phyloP scores from a whole-genome alignment of 2,888 invertebrate genomes.

The Drosophila nigritarsus region DNA sequence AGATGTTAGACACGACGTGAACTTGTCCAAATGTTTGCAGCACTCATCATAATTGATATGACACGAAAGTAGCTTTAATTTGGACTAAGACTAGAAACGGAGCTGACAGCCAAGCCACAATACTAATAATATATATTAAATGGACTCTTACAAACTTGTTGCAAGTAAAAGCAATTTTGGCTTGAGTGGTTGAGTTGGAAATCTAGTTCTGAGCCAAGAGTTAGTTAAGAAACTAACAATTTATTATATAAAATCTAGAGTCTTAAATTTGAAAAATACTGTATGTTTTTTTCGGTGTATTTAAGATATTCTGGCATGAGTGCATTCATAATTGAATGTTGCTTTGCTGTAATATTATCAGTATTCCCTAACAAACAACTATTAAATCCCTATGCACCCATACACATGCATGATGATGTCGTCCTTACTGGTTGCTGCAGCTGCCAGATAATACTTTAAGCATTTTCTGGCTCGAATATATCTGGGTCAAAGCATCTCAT shows the following conservation, averaged over 20 bases:
- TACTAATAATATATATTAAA: background rate
- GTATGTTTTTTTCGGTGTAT: background rate
- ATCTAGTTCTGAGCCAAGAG: background rate
- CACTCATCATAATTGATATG: conserved; percentile 25
- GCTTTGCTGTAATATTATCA: conserved; percentile 7
- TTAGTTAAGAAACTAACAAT: background rate
- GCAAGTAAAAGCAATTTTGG: background rate
- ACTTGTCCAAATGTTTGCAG: conserved; percentile 21
- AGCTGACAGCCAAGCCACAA: background rate
- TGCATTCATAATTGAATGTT: background rate
- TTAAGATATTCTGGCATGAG: background rate
- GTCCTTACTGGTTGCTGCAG: background rate
- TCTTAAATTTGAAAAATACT: background rate
- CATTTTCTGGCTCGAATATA: conserved; percentile 34
- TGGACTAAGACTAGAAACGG: background rate
- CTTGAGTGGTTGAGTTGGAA: background rate
- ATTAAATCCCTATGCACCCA: background rate
- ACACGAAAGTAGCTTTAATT: background rate
- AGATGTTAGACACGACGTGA: conserved; percentile 41
- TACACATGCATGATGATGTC: background rate
- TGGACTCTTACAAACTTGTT: background rate
- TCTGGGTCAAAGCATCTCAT: conserved; percentile 59
- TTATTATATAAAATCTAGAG: background rate
- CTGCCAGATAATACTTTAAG: conserved; percentile 48
- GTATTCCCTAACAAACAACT: conserved; percentile 1